Evolutionary conservation across 1,140 invertebrate genomes (phyloP), one percentile per base, ranked within the genome.

Genomic region (Papilio helenus): DNA sequence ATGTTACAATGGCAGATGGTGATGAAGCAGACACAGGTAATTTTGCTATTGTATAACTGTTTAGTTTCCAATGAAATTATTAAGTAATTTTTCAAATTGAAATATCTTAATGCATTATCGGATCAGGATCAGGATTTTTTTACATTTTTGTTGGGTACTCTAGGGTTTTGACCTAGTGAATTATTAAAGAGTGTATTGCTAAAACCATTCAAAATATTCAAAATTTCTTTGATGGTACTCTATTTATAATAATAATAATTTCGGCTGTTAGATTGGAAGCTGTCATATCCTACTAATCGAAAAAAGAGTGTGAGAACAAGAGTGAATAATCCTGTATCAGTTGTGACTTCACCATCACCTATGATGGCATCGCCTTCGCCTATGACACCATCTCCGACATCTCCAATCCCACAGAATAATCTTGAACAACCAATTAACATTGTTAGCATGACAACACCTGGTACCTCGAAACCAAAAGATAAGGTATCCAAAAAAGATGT

Each of bases 1-100:
- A 94, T 83, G 93, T 94, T 55, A 93, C 93, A 44, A 87, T 94
- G 89, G 93, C 92, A 80, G 93, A 93, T 83, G 92, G 90, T 20
- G 93, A 94, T 79, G 93, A 93, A 51, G 71, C 55, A 76, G 89
- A 93, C 65, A 79, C 87, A 88, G 92, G 92, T 94, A 86, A 76
- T 39, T 39, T 0, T 61, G 78, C 68, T 71, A 55, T 55, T 71
- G 23, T 74, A 8, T 79, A 39, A 9, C 14, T 5, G 7, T 20
- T 55, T 55, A 55, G 20, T 55, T 46, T 46, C 7, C 44, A 46
- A 16, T 46, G 44, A 46, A 14, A 16, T 46, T 46, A 46, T 46
- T 16, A 3, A 39, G 34, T 4, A 34, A 3, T 34, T 39, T 14
- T 46, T 46, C 10, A 46, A 46, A 46, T 46, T 46, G 34, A 0